Evolutionary conservation across 2,888 invertebrate genomes (phyloP).

Genomic region (Acronicta psi): DNA sequence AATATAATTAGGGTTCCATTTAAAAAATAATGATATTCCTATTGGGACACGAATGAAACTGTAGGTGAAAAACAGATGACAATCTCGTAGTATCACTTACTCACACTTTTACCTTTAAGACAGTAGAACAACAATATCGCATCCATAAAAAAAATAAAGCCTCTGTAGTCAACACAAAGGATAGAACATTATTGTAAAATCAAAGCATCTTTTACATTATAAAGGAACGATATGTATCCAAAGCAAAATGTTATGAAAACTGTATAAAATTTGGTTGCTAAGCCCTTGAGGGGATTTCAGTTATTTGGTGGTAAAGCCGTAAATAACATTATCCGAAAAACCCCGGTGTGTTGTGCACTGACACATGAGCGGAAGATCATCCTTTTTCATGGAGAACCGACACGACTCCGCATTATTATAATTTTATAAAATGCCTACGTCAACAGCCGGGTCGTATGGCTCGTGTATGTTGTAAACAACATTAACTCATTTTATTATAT

Average conservation of each 20-base stretch:
- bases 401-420: slow-evolving; percentile 57
- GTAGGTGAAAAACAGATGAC: neutral
- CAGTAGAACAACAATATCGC: neutral
- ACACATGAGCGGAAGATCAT: slow-evolving; percentile 63
- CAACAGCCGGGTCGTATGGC: slow-evolving; percentile 14
- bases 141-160: neutral
- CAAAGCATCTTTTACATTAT: neutral
- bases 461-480: slow-evolving; percentile 14
- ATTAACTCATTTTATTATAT: neutral
- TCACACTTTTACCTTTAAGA: neutral
- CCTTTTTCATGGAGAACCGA: slow-evolving; percentile 50
- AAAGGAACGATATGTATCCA: slow-evolving; percentile 1
- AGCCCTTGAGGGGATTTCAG: slow-evolving; percentile 43
- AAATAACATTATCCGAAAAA: slow-evolving; percentile 62
- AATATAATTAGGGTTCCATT: too few species aligned
- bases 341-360: slow-evolving; percentile 47
- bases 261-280: slow-evolving; percentile 25
- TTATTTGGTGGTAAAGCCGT: slow-evolving; percentile 55
- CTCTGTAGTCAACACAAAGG: neutral
- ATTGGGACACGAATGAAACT: too few species aligned
- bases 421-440: slow-evolving; percentile 55
- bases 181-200: neutral
- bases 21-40: too few species aligned
- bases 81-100: neutral
- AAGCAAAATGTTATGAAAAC: slow-evolving; percentile 29